Base-by-base conservation (phyloP, 2,797 vertebrate species). In the Smutsia gigantea region DNA sequence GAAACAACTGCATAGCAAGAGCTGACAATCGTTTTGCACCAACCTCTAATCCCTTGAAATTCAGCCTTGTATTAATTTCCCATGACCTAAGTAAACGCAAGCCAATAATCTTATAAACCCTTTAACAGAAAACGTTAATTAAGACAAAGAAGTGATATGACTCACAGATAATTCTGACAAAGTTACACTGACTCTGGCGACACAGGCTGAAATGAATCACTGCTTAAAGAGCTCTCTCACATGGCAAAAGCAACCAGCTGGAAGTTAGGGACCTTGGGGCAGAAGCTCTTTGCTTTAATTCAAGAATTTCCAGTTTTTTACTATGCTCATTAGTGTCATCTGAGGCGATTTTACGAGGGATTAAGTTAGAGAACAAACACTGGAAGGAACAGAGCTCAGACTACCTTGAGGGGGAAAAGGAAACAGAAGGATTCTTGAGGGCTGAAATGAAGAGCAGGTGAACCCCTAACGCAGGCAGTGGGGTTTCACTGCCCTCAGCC, bases 301-400 rank as follows among this genome's bases (percentile, higher is more conserved):
- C 92, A 92, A 87, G 92, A 95, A 92, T 95, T 96, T 98, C 90
- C 87, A 95, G 93, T 96, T 96, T 96, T 63, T 96, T 59, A 29
- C 93, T 37, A 75, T 39, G 21, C 53, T 92, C 64, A 59, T 93
- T 84, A 53, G 61, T 27, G 84, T 85, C 93, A 87, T 64, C 29
- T 68, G 61, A 94, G 64, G 61, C 19, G 0, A 57, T 11, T 7
- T n/a, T 84, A 46, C 46, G 39, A 84, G 61, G 55, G 71, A 93
- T 97, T 92, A 81, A 64, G 17, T 63, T 51, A 94, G 77, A 91
- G 42, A 90, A 75, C 27, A 89, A 95, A 88, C 53, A 69, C 2
- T 63, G 21, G 53, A 64, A 87, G 66, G 64, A 92, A 71, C 68
- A 74, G 79, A 95, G 78, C 37, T 91, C 71, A 39, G 27, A 64